Percentiles rank a stretch among this genome's conserved stretches.
phyloP scores from a whole-genome alignment of 2,888 invertebrate genomes.

The Tribolium freemani region DNA sequence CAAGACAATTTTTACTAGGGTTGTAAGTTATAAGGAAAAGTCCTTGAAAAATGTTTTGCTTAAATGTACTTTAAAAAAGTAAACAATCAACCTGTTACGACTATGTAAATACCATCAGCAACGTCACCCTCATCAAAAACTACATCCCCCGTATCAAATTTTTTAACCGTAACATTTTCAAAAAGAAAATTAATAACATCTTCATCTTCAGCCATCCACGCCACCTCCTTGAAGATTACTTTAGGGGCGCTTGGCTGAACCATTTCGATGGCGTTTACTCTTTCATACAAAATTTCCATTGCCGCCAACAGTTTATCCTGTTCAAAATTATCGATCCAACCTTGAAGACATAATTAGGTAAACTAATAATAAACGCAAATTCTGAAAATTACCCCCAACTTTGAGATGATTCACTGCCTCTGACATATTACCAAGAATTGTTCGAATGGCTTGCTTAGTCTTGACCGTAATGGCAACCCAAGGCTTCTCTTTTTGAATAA shows the following conservation, averaged over 20 bases:
- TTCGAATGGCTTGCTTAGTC: conserved; percentile 74
- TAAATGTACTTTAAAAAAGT: not conserved
- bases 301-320: not conserved
- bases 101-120: conserved; percentile 66
- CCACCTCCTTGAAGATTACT: conserved; percentile 60
- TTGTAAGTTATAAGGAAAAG: not conserved
- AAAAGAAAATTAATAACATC: conserved; percentile 26
- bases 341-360: conserved; percentile 65
- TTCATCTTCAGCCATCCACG: conserved; percentile 51
- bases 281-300: not conserved
- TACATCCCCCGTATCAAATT: conserved; percentile 49
- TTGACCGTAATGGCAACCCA: conserved; percentile 77
- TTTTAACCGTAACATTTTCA: conserved; percentile 43
- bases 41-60: not conserved
- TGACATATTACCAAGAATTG: conserved; percentile 73
- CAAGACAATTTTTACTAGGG: not conserved
- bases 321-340: conserved; percentile 46
- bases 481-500: conserved; percentile 56
- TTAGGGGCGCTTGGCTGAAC: conserved; percentile 71
- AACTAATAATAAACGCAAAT: not conserved
- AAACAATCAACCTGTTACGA: conserved; percentile 58
- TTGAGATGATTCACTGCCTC: conserved; percentile 72
- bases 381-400: not conserved
- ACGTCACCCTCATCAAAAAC: conserved; percentile 59
- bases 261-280: conserved; percentile 2